Evolutionary conservation across 2,888 invertebrate genomes (phyloP).

Genomic region (Sarcophaga caerulescens): DNA sequence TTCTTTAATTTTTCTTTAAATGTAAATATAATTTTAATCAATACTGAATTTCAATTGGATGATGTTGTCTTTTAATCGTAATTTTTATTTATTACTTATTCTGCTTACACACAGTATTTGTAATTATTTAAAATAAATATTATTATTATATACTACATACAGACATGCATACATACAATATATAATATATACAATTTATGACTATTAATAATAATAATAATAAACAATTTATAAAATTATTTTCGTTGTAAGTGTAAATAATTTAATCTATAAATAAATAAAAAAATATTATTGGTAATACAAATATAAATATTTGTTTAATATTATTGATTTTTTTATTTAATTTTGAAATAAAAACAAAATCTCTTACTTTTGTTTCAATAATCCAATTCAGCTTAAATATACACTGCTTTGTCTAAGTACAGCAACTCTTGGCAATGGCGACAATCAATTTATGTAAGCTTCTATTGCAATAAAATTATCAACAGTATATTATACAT

Average conservation of each 20-base stretch:
- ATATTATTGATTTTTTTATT: neutral
- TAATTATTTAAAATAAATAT: slow-evolving; percentile 48
- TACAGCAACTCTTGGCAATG: no score
- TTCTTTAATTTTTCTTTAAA: neutral
- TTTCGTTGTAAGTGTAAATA: slow-evolving; percentile 66
- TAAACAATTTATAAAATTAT: slow-evolving; percentile 50
- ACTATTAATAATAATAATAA: slow-evolving; percentile 32
- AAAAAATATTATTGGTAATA: slow-evolving; percentile 28
- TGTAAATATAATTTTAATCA: slow-evolving; percentile 19
- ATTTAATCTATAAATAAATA: slow-evolving; percentile 46
- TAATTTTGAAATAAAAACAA: neutral
- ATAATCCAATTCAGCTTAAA: neutral
- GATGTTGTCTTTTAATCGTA: neutral
- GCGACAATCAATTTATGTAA: no score
- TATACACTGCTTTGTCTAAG: no score
- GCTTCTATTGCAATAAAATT: no score
- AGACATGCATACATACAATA: neutral
- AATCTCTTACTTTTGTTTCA: neutral
- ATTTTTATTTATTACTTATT: slow-evolving; percentile 40
- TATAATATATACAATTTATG: slow-evolving; percentile 11
- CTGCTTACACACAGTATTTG: slow-evolving; percentile 58
- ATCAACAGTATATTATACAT: no score
- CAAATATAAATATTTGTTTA: slow-evolving; percentile 20
- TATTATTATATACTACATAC: neutral
- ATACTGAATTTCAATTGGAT: no score